These are phyloP conservation scores for Diadema setosum DNA, from an alignment of 35 echinoderm and acorn worm species.

Conservation along the genomic window DNA sequence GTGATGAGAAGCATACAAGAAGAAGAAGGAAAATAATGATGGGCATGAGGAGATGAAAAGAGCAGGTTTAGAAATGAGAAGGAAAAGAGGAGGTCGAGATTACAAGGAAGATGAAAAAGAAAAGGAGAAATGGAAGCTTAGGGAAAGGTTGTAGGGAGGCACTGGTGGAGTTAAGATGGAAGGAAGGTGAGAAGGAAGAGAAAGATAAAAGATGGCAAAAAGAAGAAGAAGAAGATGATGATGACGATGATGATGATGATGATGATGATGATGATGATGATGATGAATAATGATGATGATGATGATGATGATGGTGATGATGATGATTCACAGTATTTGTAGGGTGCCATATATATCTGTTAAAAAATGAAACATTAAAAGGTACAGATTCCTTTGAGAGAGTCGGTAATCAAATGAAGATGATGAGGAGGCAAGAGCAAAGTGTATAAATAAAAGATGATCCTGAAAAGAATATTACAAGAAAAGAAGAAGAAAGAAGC, in stretches of 20 bases:
- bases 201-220: neutral
- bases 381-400: too few relatives aligned
- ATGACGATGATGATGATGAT: neutral
- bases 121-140: neutral
- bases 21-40: neutral
- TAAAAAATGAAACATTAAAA: too few relatives aligned
- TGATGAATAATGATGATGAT: too few relatives aligned
- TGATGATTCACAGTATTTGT: too few relatives aligned
- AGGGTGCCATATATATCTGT: too few relatives aligned
- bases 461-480: neutral
- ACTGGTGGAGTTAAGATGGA: neutral
- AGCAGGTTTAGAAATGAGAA: neutral
- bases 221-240: neutral
- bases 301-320: too few relatives aligned
- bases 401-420: too few relatives aligned
- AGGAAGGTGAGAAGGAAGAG: neutral
- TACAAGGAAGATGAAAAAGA: neutral
- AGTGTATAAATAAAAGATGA: too few relatives aligned
- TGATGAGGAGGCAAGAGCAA: too few relatives aligned
- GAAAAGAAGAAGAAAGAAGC: neutral
- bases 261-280: too few relatives aligned
- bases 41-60: neutral
- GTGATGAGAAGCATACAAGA: too few relatives aligned
- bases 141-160: neutral
- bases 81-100: neutral